These are phyloP conservation scores for Oryctolagus cuniculus DNA, from an alignment of 2,113 vertebrate genomes.

Conservation along the genomic window DNA sequence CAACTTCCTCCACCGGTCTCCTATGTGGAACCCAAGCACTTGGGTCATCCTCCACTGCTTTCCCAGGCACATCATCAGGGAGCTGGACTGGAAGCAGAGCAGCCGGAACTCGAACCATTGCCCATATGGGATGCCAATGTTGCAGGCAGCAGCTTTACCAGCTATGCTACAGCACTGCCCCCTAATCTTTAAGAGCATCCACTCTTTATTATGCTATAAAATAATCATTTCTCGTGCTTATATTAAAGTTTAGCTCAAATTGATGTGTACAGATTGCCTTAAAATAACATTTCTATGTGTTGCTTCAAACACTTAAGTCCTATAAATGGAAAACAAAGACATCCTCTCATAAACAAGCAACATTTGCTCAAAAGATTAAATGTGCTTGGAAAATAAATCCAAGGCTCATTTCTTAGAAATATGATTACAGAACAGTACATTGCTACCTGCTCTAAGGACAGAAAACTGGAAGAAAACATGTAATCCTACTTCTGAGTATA, in stretches of 20 bases:
- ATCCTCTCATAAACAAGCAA: background rate
- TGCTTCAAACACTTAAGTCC: background rate
- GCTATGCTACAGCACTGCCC: too few relatives aligned
- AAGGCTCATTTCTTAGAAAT: slow-evolving; percentile 24
- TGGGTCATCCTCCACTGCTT: too few relatives aligned
- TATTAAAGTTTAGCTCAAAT: background rate
- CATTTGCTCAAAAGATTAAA: background rate
- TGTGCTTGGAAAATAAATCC: background rate
- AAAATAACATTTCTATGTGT: background rate
- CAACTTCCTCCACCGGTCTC: too few relatives aligned
- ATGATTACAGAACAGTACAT: background rate
- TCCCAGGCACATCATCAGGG: too few relatives aligned
- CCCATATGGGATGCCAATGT: too few relatives aligned
- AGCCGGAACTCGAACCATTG: too few relatives aligned
- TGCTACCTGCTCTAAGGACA: background rate
- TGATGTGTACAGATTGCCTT: background rate
- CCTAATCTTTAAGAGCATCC: background rate
- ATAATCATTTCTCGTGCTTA: background rate
- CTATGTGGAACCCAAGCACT: too few relatives aligned
- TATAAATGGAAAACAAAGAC: background rate
- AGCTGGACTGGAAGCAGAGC: too few relatives aligned
- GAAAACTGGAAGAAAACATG: background rate
- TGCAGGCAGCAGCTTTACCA: too few relatives aligned
- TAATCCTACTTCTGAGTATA: background rate
- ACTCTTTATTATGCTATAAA: slow-evolving; percentile 4